Base-by-base conservation (phyloP, 2,888 invertebrate genomes). In the Apantesis nais region DNA sequence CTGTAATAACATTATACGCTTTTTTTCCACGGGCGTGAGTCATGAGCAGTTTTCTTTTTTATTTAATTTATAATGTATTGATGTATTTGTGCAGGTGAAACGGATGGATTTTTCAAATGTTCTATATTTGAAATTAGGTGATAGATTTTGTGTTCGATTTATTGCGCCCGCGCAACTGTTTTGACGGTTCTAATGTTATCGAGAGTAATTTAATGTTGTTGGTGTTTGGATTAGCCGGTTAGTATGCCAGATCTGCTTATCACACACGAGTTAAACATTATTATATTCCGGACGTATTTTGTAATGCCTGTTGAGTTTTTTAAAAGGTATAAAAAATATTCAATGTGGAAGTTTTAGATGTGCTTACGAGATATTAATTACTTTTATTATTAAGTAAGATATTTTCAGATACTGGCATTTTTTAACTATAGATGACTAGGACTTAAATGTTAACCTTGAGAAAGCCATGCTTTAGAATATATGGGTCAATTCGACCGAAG, bases 1-100 rank as follows among this genome's bases (percentile, higher is more conserved):
- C 85, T 89, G 87, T 89, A 85, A 89, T 89, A 89, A 90, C 88
- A 88, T 86, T 86, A 86, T 83, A 79, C 77, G 77, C 78, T 82
- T 86, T 84, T 55, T 86, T 85, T 85, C 81, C 78, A 76, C 82
- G 79, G 80, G 75, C 67, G 52, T 85, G 82, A 85, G 67, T 85
- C 84, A 84, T 70, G 79, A 74, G 70, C 74, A 76, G 78, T 72
- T 73, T 78, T 77, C 48, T 65, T 76, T 81, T 79, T 76, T 55
- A 72, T 73, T 74, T 71, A 77, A 82, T 82, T 83, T 82, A 83
- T 80, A 74, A 75, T 74, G 79, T 83, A 83, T 74, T 48, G 79
- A 82, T 70, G 74, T 83, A 82, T 82, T 82, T 82, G 81, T 82
- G 83, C 81, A 82, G 81, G 81, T 82, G 77, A 82, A 81, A 80